These are phyloP conservation scores for Buathra laborator DNA, from an alignment of 2,888 invertebrate species.

Conservation along the genomic window DNA sequence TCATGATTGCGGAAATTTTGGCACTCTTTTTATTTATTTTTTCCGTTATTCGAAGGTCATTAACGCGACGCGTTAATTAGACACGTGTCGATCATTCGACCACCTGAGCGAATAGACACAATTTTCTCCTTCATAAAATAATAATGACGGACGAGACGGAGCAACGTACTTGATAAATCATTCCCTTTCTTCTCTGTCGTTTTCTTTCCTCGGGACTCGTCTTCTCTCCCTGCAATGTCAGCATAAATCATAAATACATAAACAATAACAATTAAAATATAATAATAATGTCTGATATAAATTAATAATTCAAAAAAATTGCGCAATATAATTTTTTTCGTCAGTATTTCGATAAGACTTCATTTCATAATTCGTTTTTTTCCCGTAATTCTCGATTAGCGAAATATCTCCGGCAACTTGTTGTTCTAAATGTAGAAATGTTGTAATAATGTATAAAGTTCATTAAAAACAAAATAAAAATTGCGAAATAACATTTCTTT, in stretches of 20 bases:
- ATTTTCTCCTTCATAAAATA: not conserved
- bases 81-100: not conserved
- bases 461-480: too few relatives aligned
- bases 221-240: conserved; percentile 57
- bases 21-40: too few relatives aligned
- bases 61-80: not conserved
- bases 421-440: too few relatives aligned
- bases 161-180: conserved; percentile 72
- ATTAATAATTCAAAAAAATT: too few relatives aligned
- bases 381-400: not conserved
- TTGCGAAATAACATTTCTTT: too few relatives aligned
- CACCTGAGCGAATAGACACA: conserved; percentile 13
- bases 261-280: conserved; percentile 27
- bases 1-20: too few relatives aligned
- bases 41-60: not conserved
- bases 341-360: conserved; percentile 10
- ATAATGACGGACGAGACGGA: conserved; percentile 15
- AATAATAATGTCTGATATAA: not conserved
- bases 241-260: not conserved
- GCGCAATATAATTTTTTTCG: not conserved
- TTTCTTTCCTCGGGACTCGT: conserved; percentile 63
- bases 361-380: not conserved
- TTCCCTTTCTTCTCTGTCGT: conserved; percentile 65
- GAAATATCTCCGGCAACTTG: too few relatives aligned
- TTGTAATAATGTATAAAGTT: too few relatives aligned